Conservation (phyloP, 2,113 vertebrate species). For the Herpetotheres cachinnans region DNA sequence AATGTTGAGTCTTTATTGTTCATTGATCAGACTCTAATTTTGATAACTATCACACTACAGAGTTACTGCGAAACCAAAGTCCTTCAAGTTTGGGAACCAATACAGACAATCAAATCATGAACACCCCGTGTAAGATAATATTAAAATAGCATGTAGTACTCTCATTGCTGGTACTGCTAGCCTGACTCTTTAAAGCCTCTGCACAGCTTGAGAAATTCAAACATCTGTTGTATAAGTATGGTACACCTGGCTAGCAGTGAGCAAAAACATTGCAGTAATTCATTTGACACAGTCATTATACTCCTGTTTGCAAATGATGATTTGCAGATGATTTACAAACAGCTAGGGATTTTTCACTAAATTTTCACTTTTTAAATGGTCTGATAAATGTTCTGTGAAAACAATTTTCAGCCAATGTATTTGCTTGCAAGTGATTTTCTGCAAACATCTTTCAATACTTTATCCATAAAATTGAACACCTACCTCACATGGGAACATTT, state of each 20-base stretch:
- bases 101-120: background rate
- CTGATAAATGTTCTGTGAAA: conserved; percentile 65
- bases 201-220: conserved; percentile 46
- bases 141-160: background rate
- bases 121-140: background rate
- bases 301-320: conserved; percentile 63
- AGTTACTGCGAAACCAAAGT: background rate
- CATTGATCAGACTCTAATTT: background rate
- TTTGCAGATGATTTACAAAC: conserved; percentile 68
- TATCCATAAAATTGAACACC: conserved; percentile 54
- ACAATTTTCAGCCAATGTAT: conserved; percentile 53
- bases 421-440: conserved; percentile 45
- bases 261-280: conserved; percentile 40
- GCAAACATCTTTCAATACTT: conserved; percentile 52
- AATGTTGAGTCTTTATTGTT: background rate
- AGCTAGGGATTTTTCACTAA: conserved; percentile 64
- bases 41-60: background rate
- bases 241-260: conserved; percentile 50
- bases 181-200: background rate
- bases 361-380: conserved; percentile 63
- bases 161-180: background rate
- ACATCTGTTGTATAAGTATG: conserved; percentile 36
- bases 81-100: background rate
- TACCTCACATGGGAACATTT: conserved; percentile 40
- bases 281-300: conserved; percentile 52